A percentile compares a stretch with the other conserved stretches of the same genome.
These are phyloP conservation scores for Drosophila borborema DNA, from an alignment of 2,888 invertebrate genomes.

Conservation along the genomic window DNA sequence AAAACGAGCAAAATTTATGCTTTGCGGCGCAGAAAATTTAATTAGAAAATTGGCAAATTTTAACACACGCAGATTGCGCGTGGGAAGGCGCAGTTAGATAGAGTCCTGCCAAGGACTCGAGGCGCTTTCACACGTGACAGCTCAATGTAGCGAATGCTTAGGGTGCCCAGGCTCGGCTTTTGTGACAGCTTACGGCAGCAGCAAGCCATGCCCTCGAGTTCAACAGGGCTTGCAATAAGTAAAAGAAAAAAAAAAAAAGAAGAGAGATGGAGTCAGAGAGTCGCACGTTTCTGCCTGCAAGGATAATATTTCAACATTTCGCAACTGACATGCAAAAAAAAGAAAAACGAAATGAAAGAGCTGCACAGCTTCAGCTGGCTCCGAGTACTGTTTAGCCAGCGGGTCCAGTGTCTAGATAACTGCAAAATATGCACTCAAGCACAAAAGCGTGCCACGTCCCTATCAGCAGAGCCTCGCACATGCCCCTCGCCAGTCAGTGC, in stretches of 20 bases:
- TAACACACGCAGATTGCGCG: conserved; percentile 35
- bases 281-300: conserved; percentile 83
- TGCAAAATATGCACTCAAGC: conserved; percentile 79
- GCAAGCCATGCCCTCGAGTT: conserved; percentile 66
- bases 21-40: conserved; percentile 80
- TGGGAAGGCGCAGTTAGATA: conserved; percentile 8
- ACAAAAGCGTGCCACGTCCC: conserved; percentile 77
- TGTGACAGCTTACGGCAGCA: conserved; percentile 53
- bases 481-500: not conserved
- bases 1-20: conserved; percentile 74
- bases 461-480: conserved; percentile 58
- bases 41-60: conserved; percentile 80
- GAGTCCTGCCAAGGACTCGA: conserved; percentile 26
- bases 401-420: conserved; percentile 66
- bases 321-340: conserved; percentile 62
- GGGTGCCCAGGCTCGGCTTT: conserved; percentile 5
- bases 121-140: conserved; percentile 72
- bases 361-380: conserved; percentile 25
- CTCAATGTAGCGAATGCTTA: conserved; percentile 57
- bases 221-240: conserved; percentile 27
- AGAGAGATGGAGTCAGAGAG: conserved; percentile 57
- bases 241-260: conserved; percentile 21
- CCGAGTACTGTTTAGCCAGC: conserved; percentile 37
- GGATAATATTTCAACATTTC: conserved; percentile 82
- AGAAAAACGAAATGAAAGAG: conserved; percentile 51